These are phyloP conservation scores for Oncorhynchus keta DNA, from an alignment of 2,113 vertebrate species.

Conservation along the genomic window DNA sequence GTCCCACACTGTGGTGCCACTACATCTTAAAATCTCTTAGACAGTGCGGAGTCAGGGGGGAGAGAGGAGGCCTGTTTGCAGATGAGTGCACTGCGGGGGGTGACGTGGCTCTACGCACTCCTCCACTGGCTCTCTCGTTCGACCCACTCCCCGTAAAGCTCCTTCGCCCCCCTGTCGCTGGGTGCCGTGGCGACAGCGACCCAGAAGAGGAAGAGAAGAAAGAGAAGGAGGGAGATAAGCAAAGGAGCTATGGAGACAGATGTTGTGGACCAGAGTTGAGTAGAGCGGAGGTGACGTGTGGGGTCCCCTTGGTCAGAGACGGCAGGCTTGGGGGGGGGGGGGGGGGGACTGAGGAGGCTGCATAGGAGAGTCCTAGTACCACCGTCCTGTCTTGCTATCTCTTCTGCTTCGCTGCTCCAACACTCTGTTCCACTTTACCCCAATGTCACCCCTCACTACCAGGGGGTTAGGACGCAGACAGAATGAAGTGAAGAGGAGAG, in stretches of 20 bases:
- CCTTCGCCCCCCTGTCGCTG: constrained; percentile 63
- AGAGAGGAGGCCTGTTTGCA: constrained; percentile 34
- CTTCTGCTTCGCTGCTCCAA: too few relatives aligned
- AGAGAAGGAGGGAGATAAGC: background rate
- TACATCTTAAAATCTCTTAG: too few relatives aligned
- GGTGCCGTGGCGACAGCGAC: constrained; percentile 67
- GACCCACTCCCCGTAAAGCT: constrained; percentile 43
- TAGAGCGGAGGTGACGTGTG: constrained; percentile 61
- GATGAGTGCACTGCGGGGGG: constrained; percentile 50
- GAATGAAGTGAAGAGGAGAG: constrained; percentile 4
- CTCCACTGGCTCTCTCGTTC: constrained; percentile 27
- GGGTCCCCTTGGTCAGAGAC: constrained; percentile 51
- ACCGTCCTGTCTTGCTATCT: too few relatives aligned
- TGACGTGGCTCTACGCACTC: constrained; percentile 24
- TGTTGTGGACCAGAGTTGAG: constrained; percentile 58
- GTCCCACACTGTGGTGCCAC: too few relatives aligned
- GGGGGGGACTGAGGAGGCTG: background rate
- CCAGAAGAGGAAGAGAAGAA: constrained; percentile 53
- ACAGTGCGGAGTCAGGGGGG: background rate
- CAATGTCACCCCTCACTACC: too few relatives aligned
- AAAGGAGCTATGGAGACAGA: constrained; percentile 57
- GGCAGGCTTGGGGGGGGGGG: background rate
- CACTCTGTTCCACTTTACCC: too few relatives aligned
- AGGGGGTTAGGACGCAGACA: background rate
- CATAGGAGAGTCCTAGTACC: too few relatives aligned